Base-by-base conservation (phyloP, 2,113 vertebrate genomes). In the Hippolais icterina region DNA sequence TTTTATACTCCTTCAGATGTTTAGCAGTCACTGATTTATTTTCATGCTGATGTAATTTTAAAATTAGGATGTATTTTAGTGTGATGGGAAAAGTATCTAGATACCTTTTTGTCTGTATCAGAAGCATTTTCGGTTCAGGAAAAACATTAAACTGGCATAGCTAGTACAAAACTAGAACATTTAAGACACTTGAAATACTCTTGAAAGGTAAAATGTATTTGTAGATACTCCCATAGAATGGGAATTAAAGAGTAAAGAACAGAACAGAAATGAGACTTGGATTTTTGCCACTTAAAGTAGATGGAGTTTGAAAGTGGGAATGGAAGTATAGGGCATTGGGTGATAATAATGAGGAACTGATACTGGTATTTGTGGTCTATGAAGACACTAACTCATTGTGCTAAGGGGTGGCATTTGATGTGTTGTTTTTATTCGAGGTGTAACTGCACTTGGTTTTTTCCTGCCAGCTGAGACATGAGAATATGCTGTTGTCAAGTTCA, bases 401-500 rank as follows among this genome's bases (percentile, higher is more conserved):
- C 31, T 28, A 6, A 54, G 21, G 11, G 12, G 3, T 82, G 23
- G 7, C 13, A 39, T 82, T 77, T 81, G 20, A 24, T 42, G 2
- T 63, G 6, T 39, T 68, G 15, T 27, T 66, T 87, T 21, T 39
- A 12, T 63, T 77, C 7, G n/a, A n/a, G 28, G 9, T 56, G 5
- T 75, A 46, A 41, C 14, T 27, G 27, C 12, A 5, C 10, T 24
- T 42, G 4, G 2, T 0, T 3, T 54, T 81, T 52, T n/a, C 11
- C 7, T 59, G 7, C 31, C 11, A 47, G 1, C 18, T 75, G 10
- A 39, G 7, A 19, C 15, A 75, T 75, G 47, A 72, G 37, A 42
- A 11, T 33, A n/a, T 37, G 22, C 11, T 25, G 0, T 71, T 53
- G 6, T 60, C 49, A 41, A 12, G 11, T 31, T 76, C 29, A n/a